These are phyloP conservation scores for Eulemur coronatus DNA, from an alignment of 2,797 vertebrate species.

Conservation along the genomic window DNA sequence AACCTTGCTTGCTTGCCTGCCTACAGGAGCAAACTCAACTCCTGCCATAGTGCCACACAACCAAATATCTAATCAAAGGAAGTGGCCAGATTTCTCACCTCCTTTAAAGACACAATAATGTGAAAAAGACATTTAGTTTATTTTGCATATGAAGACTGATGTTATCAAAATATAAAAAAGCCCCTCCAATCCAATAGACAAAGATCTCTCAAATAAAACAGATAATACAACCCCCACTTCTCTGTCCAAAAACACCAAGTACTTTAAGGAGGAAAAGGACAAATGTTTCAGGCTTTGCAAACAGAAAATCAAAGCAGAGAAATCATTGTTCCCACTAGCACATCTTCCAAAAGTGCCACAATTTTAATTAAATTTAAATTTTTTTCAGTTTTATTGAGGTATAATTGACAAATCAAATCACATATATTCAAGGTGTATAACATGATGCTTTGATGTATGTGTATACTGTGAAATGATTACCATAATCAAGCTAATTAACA, in stretches of 20 bases:
- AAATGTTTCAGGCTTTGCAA: not conserved
- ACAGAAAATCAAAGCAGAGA: not conserved
- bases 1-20: not conserved
- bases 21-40: not conserved
- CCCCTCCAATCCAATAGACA: not conserved
- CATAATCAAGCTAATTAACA: not conserved
- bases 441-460: not conserved
- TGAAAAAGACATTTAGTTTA: not conserved
- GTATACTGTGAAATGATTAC: not conserved
- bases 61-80: not conserved
- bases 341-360: not conserved
- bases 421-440: not conserved
- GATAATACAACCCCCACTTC: not conserved
- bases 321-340: not conserved
- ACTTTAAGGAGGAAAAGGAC: not conserved
- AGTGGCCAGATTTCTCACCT: not conserved
- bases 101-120: conserved; percentile 9
- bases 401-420: not conserved
- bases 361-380: not conserved
- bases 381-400: not conserved
- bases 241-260: not conserved
- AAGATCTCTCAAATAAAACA: not conserved
- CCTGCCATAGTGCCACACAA: not conserved
- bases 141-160: not conserved
- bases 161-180: not conserved